A percentile compares a stretch with the other conserved stretches of the same genome.
Evolutionary conservation across 2,113 vertebrate genomes (phyloP).

Genomic region (Ahaetulla prasina): DNA sequence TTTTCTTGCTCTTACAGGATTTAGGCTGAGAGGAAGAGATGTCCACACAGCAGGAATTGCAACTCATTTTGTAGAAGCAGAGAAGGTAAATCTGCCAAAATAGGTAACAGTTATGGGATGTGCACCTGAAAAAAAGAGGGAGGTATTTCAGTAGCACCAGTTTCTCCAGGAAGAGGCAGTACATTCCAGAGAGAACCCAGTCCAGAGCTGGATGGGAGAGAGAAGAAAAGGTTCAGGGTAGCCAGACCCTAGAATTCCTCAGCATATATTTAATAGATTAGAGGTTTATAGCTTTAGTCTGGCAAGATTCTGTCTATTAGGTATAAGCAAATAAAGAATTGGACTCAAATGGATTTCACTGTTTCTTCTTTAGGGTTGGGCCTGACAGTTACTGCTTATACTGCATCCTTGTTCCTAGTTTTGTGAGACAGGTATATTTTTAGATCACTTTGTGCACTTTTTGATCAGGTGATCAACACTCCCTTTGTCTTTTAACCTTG

Average conservation of each 20-base stretch:
- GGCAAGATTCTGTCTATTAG: background rate
- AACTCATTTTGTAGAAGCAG: slow-evolving; percentile 88
- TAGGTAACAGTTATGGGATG: background rate
- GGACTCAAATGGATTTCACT: background rate
- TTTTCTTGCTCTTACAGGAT: slow-evolving; percentile 88
- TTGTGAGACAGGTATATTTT: background rate
- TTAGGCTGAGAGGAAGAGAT: slow-evolving; percentile 87
- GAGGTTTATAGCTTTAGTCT: background rate
- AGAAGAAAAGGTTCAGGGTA: background rate
- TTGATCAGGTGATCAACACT: background rate
- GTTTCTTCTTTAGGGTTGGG: background rate
- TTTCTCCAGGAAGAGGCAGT: background rate
- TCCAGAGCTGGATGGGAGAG: background rate
- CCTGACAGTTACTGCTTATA: background rate
- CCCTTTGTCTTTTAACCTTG: background rate
- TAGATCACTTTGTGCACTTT: background rate
- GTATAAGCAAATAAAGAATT: background rate
- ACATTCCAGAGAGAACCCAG: background rate
- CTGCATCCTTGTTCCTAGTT: background rate
- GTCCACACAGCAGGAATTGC: slow-evolving; percentile 85
- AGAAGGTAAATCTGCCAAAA: slow-evolving; percentile 72
- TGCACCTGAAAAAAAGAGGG: background rate
- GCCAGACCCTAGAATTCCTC: background rate
- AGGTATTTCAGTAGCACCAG: background rate
- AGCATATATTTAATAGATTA: background rate